These are phyloP conservation scores for Pangasianodon gigas DNA, from an alignment of 2,113 vertebrate species.

Conservation along the genomic window DNA sequence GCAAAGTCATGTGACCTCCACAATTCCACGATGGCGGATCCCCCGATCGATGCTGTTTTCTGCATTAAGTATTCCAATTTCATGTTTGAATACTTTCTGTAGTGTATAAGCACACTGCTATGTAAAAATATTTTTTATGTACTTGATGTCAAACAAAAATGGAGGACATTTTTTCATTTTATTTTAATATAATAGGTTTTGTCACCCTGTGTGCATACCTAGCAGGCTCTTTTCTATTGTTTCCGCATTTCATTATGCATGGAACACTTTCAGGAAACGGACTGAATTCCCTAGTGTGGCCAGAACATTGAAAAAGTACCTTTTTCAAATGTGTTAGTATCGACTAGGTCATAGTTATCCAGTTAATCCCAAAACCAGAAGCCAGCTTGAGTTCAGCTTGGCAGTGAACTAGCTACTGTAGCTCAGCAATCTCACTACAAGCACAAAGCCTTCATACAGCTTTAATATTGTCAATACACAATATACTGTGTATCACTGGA, in stretches of 20 bases:
- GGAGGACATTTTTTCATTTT: not conserved
- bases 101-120: not conserved
- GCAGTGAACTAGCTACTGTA: no score
- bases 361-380: not conserved
- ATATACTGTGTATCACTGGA: not conserved
- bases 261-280: not conserved
- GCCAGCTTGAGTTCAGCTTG: not conserved
- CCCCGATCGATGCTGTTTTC: not conserved
- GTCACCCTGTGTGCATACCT: not conserved
- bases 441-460: not conserved
- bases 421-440: not conserved
- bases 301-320: not conserved
- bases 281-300: not conserved
- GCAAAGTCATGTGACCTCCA: not conserved
- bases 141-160: not conserved
- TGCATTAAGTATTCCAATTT: not conserved
- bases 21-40: not conserved
- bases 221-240: not conserved
- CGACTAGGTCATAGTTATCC: not conserved
- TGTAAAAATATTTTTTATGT: not conserved
- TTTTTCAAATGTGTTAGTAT: not conserved
- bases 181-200: not conserved
- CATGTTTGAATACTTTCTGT: not conserved
- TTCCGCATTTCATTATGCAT: not conserved
- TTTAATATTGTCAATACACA: not conserved